Evolutionary conservation across 2,797 vertebrate genomes (phyloP).

Genomic region (Brachyrhaphis roseni): DNA sequence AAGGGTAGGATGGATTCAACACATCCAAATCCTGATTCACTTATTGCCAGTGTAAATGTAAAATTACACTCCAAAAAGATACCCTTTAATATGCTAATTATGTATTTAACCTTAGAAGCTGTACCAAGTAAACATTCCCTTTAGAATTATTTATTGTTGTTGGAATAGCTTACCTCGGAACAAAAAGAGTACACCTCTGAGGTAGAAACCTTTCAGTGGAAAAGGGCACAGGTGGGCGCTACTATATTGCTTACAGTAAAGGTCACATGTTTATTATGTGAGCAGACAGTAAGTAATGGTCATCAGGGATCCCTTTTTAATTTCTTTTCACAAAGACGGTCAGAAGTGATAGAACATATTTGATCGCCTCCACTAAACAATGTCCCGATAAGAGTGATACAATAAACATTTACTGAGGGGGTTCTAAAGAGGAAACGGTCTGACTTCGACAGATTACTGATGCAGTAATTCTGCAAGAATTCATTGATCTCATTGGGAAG

Average conservation of each 20-base stretch:
- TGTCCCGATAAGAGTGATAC: slow-evolving; percentile 3
- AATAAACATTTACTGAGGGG: slow-evolving; percentile 18
- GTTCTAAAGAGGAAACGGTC: not conserved
- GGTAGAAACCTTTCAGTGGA: not conserved
- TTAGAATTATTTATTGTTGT: slow-evolving; percentile 28
- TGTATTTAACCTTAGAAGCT: not conserved
- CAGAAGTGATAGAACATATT: not conserved
- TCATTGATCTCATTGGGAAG: slow-evolving; percentile 24
- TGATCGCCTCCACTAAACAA: slow-evolving; percentile 5
- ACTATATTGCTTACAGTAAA: slow-evolving; percentile 18
- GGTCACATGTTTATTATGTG: slow-evolving; percentile 24
- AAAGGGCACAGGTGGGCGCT: not conserved
- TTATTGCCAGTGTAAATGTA: not conserved
- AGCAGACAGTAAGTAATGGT: slow-evolving; percentile 1
- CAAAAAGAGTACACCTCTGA: slow-evolving; percentile 9
- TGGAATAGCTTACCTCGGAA: not conserved
- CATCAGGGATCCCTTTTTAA: not conserved
- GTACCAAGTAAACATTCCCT: slow-evolving; percentile 8
- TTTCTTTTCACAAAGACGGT: not conserved
- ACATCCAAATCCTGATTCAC: not conserved
- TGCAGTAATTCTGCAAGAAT: slow-evolving; percentile 15
- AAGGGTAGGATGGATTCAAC: not conserved
- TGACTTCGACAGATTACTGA: not conserved
- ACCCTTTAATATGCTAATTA: not conserved
- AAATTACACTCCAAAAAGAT: not conserved